A percentile compares a stretch with the other conserved stretches of the same genome.
phyloP scores from a whole-genome alignment of 1,140 invertebrate genomes.

The Heliconius himera region DNA sequence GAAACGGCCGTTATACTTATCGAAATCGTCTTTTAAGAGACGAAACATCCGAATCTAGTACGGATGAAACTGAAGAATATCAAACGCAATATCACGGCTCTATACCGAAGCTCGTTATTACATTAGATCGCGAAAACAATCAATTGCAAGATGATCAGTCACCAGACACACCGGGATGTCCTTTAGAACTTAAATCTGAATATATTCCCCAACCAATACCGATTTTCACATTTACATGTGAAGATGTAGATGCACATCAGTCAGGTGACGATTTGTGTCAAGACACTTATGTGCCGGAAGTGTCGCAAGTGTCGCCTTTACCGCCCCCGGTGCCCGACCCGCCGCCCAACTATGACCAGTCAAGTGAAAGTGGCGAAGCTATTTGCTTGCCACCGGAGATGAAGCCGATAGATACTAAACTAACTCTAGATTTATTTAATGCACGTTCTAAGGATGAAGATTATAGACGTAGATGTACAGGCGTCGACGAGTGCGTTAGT shows the following conservation, averaged over 20 bases:
- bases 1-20: conserved; percentile 61
- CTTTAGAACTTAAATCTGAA: conserved; percentile 52
- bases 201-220: conserved; percentile 58
- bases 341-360: conserved; percentile 57
- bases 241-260: conserved; percentile 64
- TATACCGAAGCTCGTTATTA: conserved; percentile 72
- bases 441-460: conserved; percentile 53
- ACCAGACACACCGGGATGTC: conserved; percentile 67
- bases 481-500: conserved; percentile 67
- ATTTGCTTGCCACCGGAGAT: conserved; percentile 69
- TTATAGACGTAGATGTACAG: conserved; percentile 63
- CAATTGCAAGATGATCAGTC: conserved; percentile 68
- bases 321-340: conserved; percentile 58
- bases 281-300: conserved; percentile 50
- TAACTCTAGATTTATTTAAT: conserved; percentile 66
- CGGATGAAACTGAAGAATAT: conserved; percentile 73
- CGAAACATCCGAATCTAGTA: conserved; percentile 75
- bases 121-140: conserved; percentile 70
- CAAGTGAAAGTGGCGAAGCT: conserved; percentile 59
- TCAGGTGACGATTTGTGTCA: conserved; percentile 33
- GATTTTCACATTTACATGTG: conserved; percentile 74
- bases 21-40: conserved; percentile 61
- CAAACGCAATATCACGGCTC: conserved; percentile 65
- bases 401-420: conserved; percentile 67
- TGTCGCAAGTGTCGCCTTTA: conserved; percentile 44